Evolutionary conservation across 2,113 vertebrate genomes (phyloP).

Genomic region (Anhinga rufa): DNA sequence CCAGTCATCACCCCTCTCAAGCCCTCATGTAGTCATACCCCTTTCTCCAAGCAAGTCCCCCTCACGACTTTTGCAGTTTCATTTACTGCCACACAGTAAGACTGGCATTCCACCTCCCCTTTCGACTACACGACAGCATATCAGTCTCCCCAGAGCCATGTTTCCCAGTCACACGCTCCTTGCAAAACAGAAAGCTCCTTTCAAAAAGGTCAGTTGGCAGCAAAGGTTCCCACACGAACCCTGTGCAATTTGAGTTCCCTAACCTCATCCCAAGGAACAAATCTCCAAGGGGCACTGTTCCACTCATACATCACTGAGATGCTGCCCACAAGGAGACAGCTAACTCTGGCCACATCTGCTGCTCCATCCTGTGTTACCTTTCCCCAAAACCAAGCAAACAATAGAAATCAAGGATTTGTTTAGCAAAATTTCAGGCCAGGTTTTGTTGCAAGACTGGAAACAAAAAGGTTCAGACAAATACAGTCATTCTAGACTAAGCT

Average conservation of each 20-base stretch:
- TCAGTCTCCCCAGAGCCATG: background rate
- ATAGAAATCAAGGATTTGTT: background rate
- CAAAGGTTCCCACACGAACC: background rate
- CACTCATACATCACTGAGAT: background rate
- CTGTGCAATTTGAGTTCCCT: background rate
- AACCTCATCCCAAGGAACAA: background rate
- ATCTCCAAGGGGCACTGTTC: background rate
- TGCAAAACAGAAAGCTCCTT: background rate
- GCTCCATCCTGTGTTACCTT: background rate
- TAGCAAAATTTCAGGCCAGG: background rate
- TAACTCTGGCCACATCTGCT: background rate
- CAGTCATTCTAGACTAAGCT: background rate
- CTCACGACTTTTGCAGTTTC: background rate
- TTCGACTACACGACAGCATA: background rate
- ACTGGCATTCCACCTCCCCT: background rate
- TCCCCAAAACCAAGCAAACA: background rate
- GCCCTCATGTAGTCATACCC: background rate
- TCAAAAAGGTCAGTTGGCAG: background rate
- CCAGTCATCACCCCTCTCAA: background rate
- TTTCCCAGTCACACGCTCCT: background rate
- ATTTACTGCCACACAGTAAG: background rate
- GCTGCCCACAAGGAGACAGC: background rate
- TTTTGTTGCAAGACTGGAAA: background rate
- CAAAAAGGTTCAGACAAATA: background rate
- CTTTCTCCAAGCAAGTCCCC: background rate